A percentile compares a stretch with the other conserved stretches of the same genome.
Evolutionary conservation across 2,888 invertebrate genomes (phyloP).

Genomic region (Lissocephala sabroskyi): DNA sequence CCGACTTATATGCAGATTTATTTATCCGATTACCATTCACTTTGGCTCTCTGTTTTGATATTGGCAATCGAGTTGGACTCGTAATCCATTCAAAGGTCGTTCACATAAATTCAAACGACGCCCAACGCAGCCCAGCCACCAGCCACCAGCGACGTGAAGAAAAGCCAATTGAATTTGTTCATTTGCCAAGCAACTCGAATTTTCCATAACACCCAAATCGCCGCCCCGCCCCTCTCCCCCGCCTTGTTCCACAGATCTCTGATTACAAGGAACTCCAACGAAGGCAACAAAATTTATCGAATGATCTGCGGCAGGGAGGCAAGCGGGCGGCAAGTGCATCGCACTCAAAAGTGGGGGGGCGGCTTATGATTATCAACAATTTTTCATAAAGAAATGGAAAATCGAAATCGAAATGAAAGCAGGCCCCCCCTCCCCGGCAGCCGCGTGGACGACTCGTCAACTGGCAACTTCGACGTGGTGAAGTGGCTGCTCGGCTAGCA

Average conservation of each 20-base stretch:
- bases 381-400: slow-evolving; percentile 57
- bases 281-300: slow-evolving; percentile 14
- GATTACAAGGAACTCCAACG: neutral
- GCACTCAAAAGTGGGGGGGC: neutral
- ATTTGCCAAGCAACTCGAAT: no score
- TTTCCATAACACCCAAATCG: neutral
- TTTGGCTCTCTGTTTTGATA: no score
- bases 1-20: no score
- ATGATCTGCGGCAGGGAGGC: slow-evolving; percentile 47
- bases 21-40: no score
- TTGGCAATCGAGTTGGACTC: no score
- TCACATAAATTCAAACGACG: no score
- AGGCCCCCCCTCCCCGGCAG: neutral
- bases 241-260: neutral
- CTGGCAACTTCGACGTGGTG: slow-evolving; percentile 15
- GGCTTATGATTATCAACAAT: slow-evolving; percentile 53
- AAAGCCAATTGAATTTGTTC: no score
- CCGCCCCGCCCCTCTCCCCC: neutral
- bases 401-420: slow-evolving; percentile 33
- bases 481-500: slow-evolving; percentile 24
- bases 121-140: no score
- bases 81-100: no score
- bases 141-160: no score
- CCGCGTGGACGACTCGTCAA: slow-evolving; percentile 1
- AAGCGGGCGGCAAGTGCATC: slow-evolving; percentile 14